Conservation (phyloP, 2,888 invertebrate genomes). For the Eurytoma californica region DNA sequence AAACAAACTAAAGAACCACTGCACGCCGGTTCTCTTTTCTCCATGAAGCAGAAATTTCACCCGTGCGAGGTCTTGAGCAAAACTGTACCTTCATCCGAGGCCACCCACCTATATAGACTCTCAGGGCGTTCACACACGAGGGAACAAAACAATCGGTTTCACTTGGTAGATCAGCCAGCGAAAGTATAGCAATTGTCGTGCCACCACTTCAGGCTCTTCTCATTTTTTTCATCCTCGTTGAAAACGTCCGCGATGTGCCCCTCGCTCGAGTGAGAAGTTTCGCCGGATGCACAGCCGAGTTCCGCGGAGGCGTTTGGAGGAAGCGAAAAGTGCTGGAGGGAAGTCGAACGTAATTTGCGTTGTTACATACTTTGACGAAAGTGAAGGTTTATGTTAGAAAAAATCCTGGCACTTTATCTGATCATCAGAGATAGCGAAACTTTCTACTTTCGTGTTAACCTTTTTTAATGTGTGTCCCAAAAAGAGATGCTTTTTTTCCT, state of each 20-base stretch:
- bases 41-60: conserved; percentile 35
- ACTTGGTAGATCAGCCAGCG: conserved; percentile 66
- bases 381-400: conserved; percentile 34
- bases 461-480: conserved; percentile 6
- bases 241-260: conserved; percentile 50
- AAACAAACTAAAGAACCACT: background rate
- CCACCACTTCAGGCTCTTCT: conserved; percentile 52
- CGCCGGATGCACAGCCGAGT: conserved; percentile 69
- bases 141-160: conserved; percentile 72
- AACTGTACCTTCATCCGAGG: conserved; percentile 62
- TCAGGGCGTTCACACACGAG: conserved; percentile 66
- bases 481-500: no score
- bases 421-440: conserved; percentile 27
- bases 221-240: conserved; percentile 24
- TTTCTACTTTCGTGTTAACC: conserved; percentile 21
- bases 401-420: conserved; percentile 26
- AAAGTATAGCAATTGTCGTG: conserved; percentile 65
- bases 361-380: conserved; percentile 13
- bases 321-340: conserved; percentile 10
- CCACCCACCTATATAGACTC: conserved; percentile 69
- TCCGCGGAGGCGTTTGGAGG: conserved; percentile 34
- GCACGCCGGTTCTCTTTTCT: background rate
- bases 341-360: conserved; percentile 17
- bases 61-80: conserved; percentile 58
- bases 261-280: conserved; percentile 58